phyloP scores from a whole-genome alignment of 2,888 invertebrate species.

The Hypomecis punctinalis region DNA sequence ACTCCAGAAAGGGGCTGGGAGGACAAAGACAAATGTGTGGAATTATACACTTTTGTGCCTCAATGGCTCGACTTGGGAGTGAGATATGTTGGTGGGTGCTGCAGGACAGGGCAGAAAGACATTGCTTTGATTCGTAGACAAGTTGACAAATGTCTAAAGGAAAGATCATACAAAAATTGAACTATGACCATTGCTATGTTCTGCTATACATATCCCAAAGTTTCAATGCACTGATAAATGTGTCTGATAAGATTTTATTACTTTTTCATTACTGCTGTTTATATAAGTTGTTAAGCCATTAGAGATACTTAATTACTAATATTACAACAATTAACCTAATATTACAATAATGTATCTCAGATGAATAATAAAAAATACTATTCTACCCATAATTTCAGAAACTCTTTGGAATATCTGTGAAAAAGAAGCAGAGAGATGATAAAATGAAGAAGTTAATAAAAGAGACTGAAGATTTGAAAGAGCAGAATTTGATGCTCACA shows the following conservation, averaged over 20 bases:
- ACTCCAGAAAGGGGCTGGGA: constrained; percentile 87
- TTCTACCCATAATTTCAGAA: constrained; percentile 59
- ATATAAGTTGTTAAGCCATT: too few species aligned
- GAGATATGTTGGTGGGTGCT: constrained; percentile 95
- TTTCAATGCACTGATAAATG: background rate
- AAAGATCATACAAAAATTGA: background rate
- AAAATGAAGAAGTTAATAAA: constrained; percentile 59
- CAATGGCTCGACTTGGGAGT: constrained; percentile 93
- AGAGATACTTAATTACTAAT: too few species aligned
- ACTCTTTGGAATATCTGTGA: constrained; percentile 70
- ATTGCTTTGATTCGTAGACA: constrained; percentile 85
- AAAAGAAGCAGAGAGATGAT: constrained; percentile 65
- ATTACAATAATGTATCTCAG: too few species aligned
- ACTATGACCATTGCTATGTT: background rate
- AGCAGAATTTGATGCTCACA: constrained; percentile 62
- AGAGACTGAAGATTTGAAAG: constrained; percentile 64
- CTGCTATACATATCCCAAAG: background rate
- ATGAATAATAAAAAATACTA: background rate
- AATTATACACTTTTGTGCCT: constrained; percentile 87
- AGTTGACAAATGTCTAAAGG: constrained; percentile 56
- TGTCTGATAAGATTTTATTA: background rate
- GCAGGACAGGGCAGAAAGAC: constrained; percentile 92
- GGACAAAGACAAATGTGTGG: constrained; percentile 86
- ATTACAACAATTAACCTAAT: too few species aligned
- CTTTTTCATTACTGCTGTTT: too few species aligned